Conservation (phyloP, 92 coral and sea anemone genomes). For the Siderastrea siderea region DNA sequence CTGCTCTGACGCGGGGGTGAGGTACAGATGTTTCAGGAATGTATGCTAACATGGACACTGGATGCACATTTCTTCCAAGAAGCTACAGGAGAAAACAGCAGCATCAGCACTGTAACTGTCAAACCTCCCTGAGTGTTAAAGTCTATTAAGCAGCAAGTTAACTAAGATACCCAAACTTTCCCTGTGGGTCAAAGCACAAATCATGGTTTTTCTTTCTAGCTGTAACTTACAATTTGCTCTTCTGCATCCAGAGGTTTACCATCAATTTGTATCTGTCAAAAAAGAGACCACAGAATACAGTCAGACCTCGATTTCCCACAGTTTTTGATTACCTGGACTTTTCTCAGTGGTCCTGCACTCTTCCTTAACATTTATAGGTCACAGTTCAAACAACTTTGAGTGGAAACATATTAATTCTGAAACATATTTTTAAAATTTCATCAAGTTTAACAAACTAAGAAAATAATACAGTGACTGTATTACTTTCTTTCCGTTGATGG, state of each 20-base stretch:
- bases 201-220: conserved; percentile 9
- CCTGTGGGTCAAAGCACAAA: no score
- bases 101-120: neutral
- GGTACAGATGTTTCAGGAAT: conserved; percentile 39
- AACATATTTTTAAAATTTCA: no score
- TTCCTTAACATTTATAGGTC: no score
- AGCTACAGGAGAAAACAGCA: conserved; percentile 29
- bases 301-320: neutral
- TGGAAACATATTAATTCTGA: no score
- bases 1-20: conserved; percentile 26
- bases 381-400: no score
- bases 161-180: no score
- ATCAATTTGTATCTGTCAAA: conserved; percentile 28
- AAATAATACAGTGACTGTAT: no score
- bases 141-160: no score
- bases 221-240: conserved; percentile 32
- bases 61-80: conserved; percentile 77
- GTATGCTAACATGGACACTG: conserved; percentile 69
- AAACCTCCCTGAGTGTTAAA: neutral
- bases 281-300: neutral
- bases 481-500: no score
- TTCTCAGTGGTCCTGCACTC: no score
- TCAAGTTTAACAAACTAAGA: no score
- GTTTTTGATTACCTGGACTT: no score
- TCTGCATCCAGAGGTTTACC: conserved; percentile 43